phyloP scores from a whole-genome alignment of 2,888 invertebrate species.

The Neuroscelio doddi region DNA sequence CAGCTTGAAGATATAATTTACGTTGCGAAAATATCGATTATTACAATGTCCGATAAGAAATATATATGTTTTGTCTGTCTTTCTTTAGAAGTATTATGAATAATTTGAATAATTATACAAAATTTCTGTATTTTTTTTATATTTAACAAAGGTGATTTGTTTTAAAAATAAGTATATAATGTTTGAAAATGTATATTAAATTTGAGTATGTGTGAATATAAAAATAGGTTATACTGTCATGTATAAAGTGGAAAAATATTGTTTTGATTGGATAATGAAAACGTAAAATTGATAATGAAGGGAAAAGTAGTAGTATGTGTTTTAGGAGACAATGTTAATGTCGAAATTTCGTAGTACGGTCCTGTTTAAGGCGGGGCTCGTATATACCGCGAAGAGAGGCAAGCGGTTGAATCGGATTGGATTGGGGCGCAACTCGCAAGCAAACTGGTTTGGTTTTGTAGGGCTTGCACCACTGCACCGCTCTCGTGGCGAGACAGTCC shows the following conservation, averaged over 20 bases:
- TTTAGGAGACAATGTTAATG: slow-evolving; percentile 42
- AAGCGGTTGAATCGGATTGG: slow-evolving; percentile 66
- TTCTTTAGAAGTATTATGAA: too few relatives aligned
- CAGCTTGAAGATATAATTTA: neutral
- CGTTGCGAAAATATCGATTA: too few relatives aligned
- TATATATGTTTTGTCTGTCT: too few relatives aligned
- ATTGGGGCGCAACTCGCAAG: slow-evolving; percentile 66
- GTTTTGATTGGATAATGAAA: neutral
- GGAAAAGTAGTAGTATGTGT: slow-evolving; percentile 23
- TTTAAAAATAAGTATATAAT: too few relatives aligned
- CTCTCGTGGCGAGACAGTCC: slow-evolving; percentile 70
- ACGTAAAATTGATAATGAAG: neutral
- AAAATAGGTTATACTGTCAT: too few relatives aligned
- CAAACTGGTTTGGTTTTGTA: slow-evolving; percentile 71
- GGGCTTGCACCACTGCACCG: slow-evolving; percentile 71
- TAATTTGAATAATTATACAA: too few relatives aligned
- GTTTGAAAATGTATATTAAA: too few relatives aligned
- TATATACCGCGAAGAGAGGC: slow-evolving; percentile 62
- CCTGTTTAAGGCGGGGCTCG: slow-evolving; percentile 65
- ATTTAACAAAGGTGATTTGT: too few relatives aligned
- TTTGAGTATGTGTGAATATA: too few relatives aligned
- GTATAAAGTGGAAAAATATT: too few relatives aligned
- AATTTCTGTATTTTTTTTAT: too few relatives aligned
- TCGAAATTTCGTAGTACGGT: slow-evolving; percentile 52
- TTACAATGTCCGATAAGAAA: too few relatives aligned